These are phyloP conservation scores for Pelusios castaneus DNA, from an alignment of 2,113 vertebrate species.

Conservation along the genomic window DNA sequence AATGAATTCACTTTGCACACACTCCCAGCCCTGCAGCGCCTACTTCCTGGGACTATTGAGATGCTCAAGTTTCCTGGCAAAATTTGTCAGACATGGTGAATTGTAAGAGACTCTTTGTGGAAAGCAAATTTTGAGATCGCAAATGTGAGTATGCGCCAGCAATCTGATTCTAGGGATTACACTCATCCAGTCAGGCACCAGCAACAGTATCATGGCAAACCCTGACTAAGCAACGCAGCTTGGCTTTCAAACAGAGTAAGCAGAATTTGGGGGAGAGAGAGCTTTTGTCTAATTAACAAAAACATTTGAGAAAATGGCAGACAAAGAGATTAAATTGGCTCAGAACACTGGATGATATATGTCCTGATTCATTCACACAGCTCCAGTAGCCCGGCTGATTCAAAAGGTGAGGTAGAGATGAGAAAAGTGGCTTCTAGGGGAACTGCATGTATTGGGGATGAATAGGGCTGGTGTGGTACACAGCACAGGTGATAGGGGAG, in stretches of 20 bases:
- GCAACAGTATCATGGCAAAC: neutral
- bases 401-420: neutral
- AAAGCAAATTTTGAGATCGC: neutral
- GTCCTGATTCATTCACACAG: neutral
- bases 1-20: neutral
- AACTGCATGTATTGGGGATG: neutral
- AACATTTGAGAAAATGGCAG: slow-evolving; percentile 14
- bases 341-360: neutral
- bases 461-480: neutral
- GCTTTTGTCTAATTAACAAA: slow-evolving; percentile 35
- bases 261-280: neutral
- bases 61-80: neutral
- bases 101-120: neutral
- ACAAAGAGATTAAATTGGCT: neutral
- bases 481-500: neutral
- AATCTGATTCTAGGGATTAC: fast-evolving
- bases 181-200: neutral
- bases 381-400: slow-evolving; percentile 2
- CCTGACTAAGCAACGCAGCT: neutral
- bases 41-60: neutral
- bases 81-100: neutral
- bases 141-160: neutral
- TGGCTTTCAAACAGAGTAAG: neutral
- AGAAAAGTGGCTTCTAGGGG: neutral
- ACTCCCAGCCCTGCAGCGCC: neutral